Evolutionary conservation across 37 sponge, comb jelly and placozoan genomes (phyloP), one percentile per base, ranked within the genome.

Genomic region (Petrosia ficiformis): DNA sequence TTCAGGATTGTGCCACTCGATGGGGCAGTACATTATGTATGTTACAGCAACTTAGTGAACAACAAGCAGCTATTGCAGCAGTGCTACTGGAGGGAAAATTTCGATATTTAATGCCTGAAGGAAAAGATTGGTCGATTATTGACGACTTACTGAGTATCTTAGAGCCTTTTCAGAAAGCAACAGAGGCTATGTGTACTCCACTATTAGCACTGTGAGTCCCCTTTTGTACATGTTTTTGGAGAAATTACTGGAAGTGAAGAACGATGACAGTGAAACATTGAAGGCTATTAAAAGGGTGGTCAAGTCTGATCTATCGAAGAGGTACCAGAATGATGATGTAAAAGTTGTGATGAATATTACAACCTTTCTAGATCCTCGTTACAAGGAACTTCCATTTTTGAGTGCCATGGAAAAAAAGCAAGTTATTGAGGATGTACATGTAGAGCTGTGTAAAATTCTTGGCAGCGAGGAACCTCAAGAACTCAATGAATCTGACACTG

Each of bases 1-100:
- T 59, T 1, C 76, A 75, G 40, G 76, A 75, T 8, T 75, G 76
- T 59, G 25, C 26, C 21, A 75, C 76, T 4, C 76, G 41, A 36
- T 75, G 76, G 65, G 76, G 76, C 1, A 75, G 76, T 65, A 75
- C 76, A 31, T 28, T 75, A 4, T 4, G 8, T 40, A 75, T 75
- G 76, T 2, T 75, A 24, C 42, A 75, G 76, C 59, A 65, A 39
- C 38, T 75, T 36, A 59, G 32, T 39, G 76, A 75, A 57, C 76
- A 75, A 33, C 76, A 75, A 34, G 76, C 76, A 75, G 76, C 76
- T 38, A 75, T 75, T n/a, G 76, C 76, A 59, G 76, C 76, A 6
- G 57, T 72, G 29, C 80, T 60, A 65, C 52, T 73, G 74, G 74
- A 73, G 29, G 58, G 74, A 29, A 73, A 52, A 52, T 57, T 73